Base-by-base conservation (phyloP, 1,140 invertebrate genomes). In the Orius laevigatus region DNA sequence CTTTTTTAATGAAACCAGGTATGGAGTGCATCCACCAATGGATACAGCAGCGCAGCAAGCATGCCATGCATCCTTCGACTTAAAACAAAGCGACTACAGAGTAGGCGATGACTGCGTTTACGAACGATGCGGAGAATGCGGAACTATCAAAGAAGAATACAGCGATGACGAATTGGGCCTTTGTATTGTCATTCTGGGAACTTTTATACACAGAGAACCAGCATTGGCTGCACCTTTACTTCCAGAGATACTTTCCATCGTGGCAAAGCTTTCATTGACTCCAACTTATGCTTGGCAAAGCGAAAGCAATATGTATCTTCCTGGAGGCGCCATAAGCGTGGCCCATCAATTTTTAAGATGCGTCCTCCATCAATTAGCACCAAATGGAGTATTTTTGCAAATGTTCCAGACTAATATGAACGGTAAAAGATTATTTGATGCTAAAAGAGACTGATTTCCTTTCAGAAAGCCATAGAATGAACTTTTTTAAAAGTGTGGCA, bases 261-360 rank as follows among this genome's bases (percentile, higher is more conserved):
- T 59, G 1, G 39, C 43, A 5, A 42, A 10, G 51, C 52, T 83
- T 55, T 76, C 80, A 2, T 66, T 81, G 50, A 74, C 78, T 57
- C 75, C 78, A 40, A 78, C 76, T 53, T 84, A 82, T 67, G 76
- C 84, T n/a, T 95, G 91, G 91, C 89, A 94, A 71, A 78, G 72
- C 55, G 89, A 93, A 65, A 85, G 75, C 56, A 84, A 79, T 59
- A 78, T 85, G 49, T 83, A 90, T 56, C 65, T 94, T 53, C 87
- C 89, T 6, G 87, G 88, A 51, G 83, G 85, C 51, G 83, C 84
- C 2, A 77, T 85, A 43, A 94, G 89, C 63, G 89, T 96, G 35
- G 92, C 93, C 1, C 81, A 93, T 64, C 95, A 98, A 66, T 96
- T 98, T 67, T 69, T 99, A 36, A 75, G 95, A 55, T 97, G 94